Conservation (phyloP, 2,888 invertebrate genomes). For the Pimpla rufipes region DNA sequence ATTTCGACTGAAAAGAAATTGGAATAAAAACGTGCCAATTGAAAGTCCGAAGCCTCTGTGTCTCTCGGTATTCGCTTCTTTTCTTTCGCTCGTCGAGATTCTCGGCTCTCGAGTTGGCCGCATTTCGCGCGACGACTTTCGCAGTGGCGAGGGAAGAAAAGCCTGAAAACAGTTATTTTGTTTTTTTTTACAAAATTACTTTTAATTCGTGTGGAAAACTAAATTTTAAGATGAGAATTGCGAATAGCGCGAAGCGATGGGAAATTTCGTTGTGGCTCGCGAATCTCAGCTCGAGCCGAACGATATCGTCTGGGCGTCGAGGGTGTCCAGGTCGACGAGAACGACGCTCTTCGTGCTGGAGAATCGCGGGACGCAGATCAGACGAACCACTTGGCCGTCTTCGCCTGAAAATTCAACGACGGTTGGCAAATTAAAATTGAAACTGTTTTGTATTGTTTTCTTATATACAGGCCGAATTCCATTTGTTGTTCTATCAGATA, state of each 20-base stretch:
- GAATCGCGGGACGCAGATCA: conserved; percentile 94
- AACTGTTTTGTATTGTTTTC: too few species aligned
- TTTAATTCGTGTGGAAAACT: neutral
- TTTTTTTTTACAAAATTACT: conserved; percentile 21
- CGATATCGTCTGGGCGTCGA: conserved; percentile 90
- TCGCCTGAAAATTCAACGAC: conserved; percentile 87
- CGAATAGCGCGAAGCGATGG: neutral
- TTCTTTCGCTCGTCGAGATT: conserved; percentile 19
- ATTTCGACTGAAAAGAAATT: conserved; percentile 74
- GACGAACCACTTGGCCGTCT: conserved; percentile 89
- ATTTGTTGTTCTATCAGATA: too few species aligned
- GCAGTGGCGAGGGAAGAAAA: too few species aligned
- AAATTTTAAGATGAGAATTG: neutral
- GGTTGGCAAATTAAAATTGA: too few species aligned
- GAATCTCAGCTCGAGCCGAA: conserved; percentile 85
- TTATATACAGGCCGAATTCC: too few species aligned
- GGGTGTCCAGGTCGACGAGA: conserved; percentile 92
- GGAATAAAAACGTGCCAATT: conserved; percentile 82
- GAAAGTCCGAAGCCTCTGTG: conserved; percentile 65
- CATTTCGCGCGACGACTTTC: neutral
- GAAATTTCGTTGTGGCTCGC: neutral
- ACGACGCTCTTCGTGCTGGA: conserved; percentile 90
- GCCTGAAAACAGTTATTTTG: neutral
- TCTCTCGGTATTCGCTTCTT: conserved; percentile 24
- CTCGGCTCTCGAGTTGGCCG: neutral